A percentile compares a stretch with the other conserved stretches of the same genome.
These are phyloP conservation scores for Amphilophus citrinellus DNA, from an alignment of 2,113 vertebrate species.

Conservation along the genomic window DNA sequence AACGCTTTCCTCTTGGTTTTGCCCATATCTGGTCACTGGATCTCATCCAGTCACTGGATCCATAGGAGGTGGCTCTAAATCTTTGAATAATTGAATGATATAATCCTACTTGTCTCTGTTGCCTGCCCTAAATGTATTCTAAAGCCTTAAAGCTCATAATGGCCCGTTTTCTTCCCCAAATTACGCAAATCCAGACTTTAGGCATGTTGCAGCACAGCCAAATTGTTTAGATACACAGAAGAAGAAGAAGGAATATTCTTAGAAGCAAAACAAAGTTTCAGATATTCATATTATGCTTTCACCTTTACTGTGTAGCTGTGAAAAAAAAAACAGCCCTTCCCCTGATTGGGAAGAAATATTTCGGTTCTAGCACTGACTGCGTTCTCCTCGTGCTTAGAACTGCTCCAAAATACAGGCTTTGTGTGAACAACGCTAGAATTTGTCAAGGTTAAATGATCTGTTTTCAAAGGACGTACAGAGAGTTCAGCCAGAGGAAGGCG, in stretches of 20 bases:
- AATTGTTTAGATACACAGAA: conserved; percentile 3
- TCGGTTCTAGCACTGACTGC: background rate
- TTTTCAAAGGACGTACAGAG: background rate
- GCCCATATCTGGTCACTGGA: background rate
- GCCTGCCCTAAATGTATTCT: conserved; percentile 26
- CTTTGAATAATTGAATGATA: conserved; percentile 14
- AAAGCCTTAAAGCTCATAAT: conserved; percentile 46
- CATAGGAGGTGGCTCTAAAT: conserved; percentile 23
- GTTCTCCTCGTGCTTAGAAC: background rate
- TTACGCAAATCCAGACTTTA: conserved; percentile 25
- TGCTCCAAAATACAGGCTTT: background rate
- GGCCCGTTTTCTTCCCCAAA: conserved; percentile 22
- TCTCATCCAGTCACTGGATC: background rate
- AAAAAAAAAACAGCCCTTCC: background rate
- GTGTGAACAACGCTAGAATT: background rate
- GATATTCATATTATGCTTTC: too few relatives aligned
- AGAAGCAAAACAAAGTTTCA: too few relatives aligned
- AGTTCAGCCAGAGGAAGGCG: background rate
- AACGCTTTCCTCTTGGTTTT: background rate
- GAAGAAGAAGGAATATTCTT: background rate
- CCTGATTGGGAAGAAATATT: background rate
- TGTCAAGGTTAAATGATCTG: background rate
- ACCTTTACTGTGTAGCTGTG: background rate
- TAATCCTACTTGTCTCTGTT: background rate
- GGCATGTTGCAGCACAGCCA: conserved; percentile 29